These are phyloP conservation scores for Anabacerthia variegaticeps DNA, from an alignment of 2,797 vertebrate species.

Conservation along the genomic window DNA sequence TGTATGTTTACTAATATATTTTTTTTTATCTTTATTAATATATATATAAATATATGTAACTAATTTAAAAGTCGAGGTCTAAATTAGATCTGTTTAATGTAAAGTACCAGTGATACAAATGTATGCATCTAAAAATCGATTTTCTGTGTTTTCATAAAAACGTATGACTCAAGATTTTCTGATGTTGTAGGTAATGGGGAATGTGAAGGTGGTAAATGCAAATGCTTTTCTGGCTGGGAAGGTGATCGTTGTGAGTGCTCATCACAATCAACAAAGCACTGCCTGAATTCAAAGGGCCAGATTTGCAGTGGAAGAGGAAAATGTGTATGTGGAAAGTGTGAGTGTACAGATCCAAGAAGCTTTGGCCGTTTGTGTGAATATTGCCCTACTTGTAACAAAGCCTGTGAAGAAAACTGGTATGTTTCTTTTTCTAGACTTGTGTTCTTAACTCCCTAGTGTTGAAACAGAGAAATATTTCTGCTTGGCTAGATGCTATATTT, in stretches of 20 bases:
- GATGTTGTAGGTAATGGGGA: conserved; percentile 85
- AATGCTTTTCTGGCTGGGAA: conserved; percentile 86
- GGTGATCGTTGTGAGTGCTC: conserved; percentile 89
- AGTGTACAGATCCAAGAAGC: conserved; percentile 82
- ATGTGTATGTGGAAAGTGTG: conserved; percentile 90
- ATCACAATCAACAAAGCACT: conserved; percentile 78
- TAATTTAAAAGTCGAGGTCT: not conserved
- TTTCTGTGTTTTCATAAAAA: not conserved
- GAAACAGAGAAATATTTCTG: not conserved
- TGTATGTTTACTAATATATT: too few relatives aligned
- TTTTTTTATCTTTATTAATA: too few relatives aligned
- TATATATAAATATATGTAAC: too few relatives aligned
- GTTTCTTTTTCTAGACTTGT: conserved; percentile 22
- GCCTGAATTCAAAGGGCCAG: conserved; percentile 81
- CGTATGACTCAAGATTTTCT: conserved; percentile 10
- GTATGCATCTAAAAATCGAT: not conserved
- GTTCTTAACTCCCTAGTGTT: not conserved
- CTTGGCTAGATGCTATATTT: not conserved
- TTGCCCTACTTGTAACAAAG: conserved; percentile 86
- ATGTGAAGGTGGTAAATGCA: conserved; percentile 88
- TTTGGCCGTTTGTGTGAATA: conserved; percentile 90
- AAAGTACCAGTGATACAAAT: not conserved
- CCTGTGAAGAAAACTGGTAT: conserved; percentile 90
- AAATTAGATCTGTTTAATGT: not conserved
- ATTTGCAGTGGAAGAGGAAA: conserved; percentile 88